A percentile compares a stretch with the other conserved stretches of the same genome.
Evolutionary conservation across 2,888 invertebrate genomes (phyloP).

Genomic region (Hirtodrosophila confusa): DNA sequence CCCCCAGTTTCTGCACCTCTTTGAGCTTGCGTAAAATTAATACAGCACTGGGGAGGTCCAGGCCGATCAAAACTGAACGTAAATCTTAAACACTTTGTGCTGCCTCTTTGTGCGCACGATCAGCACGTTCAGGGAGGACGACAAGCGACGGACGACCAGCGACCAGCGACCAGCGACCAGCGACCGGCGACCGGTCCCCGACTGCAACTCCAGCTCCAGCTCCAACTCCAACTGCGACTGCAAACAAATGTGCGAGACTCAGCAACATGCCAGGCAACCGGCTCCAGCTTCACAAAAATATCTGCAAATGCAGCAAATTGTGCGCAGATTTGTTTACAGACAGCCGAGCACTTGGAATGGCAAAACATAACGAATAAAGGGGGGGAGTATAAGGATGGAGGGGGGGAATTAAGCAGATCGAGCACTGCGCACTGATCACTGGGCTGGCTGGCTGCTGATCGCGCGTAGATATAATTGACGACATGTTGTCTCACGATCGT

Average conservation of each 20-base stretch:
- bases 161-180: conserved; percentile 3
- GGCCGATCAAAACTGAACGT: conserved; percentile 81
- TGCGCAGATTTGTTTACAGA: conserved; percentile 75
- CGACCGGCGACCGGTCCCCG: conserved; percentile 8
- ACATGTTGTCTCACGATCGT: conserved; percentile 83
- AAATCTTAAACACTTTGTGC: conserved; percentile 77
- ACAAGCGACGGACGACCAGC: conserved; percentile 6
- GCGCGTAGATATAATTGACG: conserved; percentile 82
- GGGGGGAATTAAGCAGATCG: conserved; percentile 15
- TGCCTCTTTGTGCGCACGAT: conserved; percentile 73
- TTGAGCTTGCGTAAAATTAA: conserved; percentile 65
- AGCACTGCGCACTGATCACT: conserved; percentile 10
- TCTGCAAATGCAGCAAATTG: conserved; percentile 78
- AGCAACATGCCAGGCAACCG: conserved; percentile 64
- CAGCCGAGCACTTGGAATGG: conserved; percentile 52
- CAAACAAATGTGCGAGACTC: conserved; percentile 64
- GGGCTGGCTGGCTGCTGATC: conserved; percentile 64
- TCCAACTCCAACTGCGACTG: conserved; percentile 10
- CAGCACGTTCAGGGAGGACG: conserved; percentile 78
- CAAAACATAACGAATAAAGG: conserved; percentile 15
- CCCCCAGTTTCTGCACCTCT: conserved; percentile 27
- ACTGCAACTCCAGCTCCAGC: conserved; percentile 7
- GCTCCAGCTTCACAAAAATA: conserved; percentile 44
- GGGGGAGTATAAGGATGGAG: background rate
- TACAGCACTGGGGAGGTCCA: conserved; percentile 83